Conservation (phyloP, 1,140 invertebrate genomes). For the Anthonomus grandis region DNA sequence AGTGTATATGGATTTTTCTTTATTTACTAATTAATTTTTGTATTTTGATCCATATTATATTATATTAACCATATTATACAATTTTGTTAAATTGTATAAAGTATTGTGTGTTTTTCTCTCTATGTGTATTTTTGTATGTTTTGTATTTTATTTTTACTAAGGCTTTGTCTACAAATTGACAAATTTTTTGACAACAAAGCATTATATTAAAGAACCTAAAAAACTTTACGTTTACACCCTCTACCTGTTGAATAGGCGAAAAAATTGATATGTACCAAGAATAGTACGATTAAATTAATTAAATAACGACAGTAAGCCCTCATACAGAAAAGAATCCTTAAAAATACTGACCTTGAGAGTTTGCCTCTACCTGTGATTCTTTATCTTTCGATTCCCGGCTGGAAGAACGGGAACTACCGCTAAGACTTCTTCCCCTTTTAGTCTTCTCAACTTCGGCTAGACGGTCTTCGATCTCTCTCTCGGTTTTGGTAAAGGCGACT, state of each 20-base stretch:
- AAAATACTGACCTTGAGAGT: conserved; percentile 42
- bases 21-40: too few relatives aligned
- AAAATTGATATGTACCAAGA: conserved; percentile 2
- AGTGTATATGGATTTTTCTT: too few relatives aligned
- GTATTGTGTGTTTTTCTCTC: too few relatives aligned
- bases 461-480: conserved; percentile 41
- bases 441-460: conserved; percentile 33
- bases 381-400: conserved; percentile 35
- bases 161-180: neutral
- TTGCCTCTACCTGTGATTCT: conserved; percentile 44
- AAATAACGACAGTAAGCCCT: neutral
- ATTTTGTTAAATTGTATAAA: too few relatives aligned
- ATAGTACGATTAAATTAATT: neutral
- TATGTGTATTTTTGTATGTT: too few relatives aligned
- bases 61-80: too few relatives aligned
- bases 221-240: neutral
- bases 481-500: conserved; percentile 41
- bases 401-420: conserved; percentile 30
- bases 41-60: too few relatives aligned
- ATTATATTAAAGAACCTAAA: neutral
- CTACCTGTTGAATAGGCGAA: neutral
- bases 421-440: conserved; percentile 16
- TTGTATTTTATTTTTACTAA: neutral
- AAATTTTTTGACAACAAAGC: neutral
- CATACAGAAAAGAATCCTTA: neutral